phyloP scores from a whole-genome alignment of 2,888 invertebrate genomes.

The Nomada hirtipes region DNA sequence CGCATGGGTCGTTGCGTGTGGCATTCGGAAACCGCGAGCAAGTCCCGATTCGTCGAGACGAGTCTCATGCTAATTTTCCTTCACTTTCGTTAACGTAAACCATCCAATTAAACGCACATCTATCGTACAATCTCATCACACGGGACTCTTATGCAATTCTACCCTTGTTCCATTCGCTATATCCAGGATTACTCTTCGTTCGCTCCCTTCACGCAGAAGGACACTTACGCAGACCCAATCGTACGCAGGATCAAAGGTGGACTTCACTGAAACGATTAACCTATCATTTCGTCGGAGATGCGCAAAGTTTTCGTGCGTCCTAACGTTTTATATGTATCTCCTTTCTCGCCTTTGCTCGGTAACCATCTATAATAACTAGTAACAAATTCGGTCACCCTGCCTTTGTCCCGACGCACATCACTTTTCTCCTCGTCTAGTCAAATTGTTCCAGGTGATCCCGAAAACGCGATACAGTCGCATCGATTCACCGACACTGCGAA shows the following conservation, averaged over 20 bases:
- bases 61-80: slow-evolving; percentile 33
- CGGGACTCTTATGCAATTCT: slow-evolving; percentile 25
- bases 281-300: background rate
- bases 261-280: slow-evolving; percentile 19
- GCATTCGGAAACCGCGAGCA: slow-evolving; percentile 18
- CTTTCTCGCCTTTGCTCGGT: background rate
- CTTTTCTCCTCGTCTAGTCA: slow-evolving; percentile 2
- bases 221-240: slow-evolving; percentile 31
- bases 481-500: slow-evolving; percentile 32
- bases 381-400: background rate
- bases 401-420: slow-evolving; percentile 1
- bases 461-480: background rate
- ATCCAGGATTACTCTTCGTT: slow-evolving; percentile 21
- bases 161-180: background rate
- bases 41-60: slow-evolving; percentile 31
- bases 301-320: background rate
- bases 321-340: background rate
- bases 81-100: background rate
- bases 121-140: slow-evolving; percentile 1
- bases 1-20: slow-evolving; percentile 22
- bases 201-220: slow-evolving; percentile 27
- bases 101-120: slow-evolving; percentile 3
- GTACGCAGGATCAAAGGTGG: slow-evolving; percentile 21
- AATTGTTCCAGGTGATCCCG: background rate
- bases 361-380: background rate